These are phyloP conservation scores for Thecophora atra DNA, from an alignment of 2,888 invertebrate species.

Conservation along the genomic window DNA sequence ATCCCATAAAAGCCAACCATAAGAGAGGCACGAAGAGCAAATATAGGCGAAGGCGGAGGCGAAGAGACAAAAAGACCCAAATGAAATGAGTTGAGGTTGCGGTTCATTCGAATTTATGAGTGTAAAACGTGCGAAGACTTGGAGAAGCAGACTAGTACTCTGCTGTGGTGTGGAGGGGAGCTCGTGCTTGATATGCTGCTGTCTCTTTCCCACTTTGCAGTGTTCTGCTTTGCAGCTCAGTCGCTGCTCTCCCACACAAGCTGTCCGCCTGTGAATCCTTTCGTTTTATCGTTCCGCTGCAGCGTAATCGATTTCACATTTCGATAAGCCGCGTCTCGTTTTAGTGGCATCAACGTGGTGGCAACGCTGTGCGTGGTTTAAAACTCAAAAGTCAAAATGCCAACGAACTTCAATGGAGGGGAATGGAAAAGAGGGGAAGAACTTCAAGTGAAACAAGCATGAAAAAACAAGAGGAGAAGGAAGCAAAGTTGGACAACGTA, in stretches of 20 bases:
- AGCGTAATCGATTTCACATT: constrained; percentile 51
- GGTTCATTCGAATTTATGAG: constrained; percentile 44
- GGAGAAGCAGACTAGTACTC: neutral
- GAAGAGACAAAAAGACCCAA: neutral
- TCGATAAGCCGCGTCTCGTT: constrained; percentile 44
- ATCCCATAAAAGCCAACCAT: neutral
- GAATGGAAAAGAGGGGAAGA: neutral
- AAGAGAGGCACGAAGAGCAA: too few species aligned
- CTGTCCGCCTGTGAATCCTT: constrained; percentile 16
- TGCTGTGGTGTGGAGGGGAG: too few species aligned
- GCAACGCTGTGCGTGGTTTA: constrained; percentile 15
- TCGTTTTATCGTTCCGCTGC: constrained; percentile 38
- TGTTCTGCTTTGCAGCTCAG: neutral
- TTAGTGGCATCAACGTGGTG: constrained; percentile 36
- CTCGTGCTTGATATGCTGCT: too few species aligned
- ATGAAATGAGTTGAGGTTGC: constrained; percentile 24
- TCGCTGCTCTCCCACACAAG: neutral
- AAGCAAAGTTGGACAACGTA: neutral
- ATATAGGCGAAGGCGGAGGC: neutral
- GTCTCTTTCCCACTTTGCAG: constrained; percentile 1
- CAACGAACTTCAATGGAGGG: neutral
- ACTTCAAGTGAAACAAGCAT: neutral
- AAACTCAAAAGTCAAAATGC: constrained; percentile 22
- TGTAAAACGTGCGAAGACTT: constrained; percentile 39
- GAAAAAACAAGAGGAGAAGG: neutral